Base-by-base conservation (phyloP, 1,140 invertebrate species). In the Ephestia elutella region DNA sequence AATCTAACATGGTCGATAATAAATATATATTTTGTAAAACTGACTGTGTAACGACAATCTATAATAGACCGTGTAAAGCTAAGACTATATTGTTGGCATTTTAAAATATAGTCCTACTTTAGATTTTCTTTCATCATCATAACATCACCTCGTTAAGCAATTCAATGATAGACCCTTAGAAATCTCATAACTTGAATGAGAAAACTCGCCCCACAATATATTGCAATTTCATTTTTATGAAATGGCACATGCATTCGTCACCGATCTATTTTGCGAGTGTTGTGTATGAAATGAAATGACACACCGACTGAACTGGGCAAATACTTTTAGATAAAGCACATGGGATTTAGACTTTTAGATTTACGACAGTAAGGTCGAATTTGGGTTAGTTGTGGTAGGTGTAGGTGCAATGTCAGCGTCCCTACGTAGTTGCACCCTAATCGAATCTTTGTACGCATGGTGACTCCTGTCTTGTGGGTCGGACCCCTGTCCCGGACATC, bases 161-260 rank as follows among this genome's bases (percentile, higher is more conserved):
- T 60, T 28, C 25, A 56, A 60, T 56, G 54, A 60, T 35, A 50
- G 38, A 8, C 30, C 59, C 54, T 53, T 49, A 66, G 63, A 77
- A 80, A 81, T 66, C 70, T 70, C 70, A 78, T 81, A 81, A 77
- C 63, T 69, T 74, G 75, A 78, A 75, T 66, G 68, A 63, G 64
- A 64, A 71, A 77, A 71, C 63, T 64, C 75, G 62, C 80, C 79
- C 76, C 74, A 10, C 30, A 79, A 80, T 77, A 77, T 77, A 78
- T 74, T 78, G 80, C 80, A 80, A 87, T 86, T 87, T 85, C 79
- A 86, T 87, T 82, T 87, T 86, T 78, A 72, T 75, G 73, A 85
- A 86, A 85, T 83, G 79, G 75, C 73, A 82, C 68, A 74, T 74
- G 66, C 66, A 71, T 71, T 82, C 82, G 82, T 83, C 85, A 86